Evolutionary conservation across 2,888 invertebrate species (phyloP).

Genomic region (Actias luna): DNA sequence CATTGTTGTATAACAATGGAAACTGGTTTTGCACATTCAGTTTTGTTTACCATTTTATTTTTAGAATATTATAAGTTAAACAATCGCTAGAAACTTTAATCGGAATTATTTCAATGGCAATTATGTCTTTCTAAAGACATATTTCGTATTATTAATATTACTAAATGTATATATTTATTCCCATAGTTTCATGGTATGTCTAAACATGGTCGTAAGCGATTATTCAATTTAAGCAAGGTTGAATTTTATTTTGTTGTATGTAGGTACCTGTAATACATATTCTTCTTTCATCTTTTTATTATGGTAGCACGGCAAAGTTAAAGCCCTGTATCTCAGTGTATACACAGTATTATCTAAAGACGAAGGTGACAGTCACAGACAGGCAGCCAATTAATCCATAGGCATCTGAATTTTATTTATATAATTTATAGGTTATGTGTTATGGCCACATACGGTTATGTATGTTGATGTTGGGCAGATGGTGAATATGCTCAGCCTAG

Average conservation of each 20-base stretch:
- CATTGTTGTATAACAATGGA: conserved; percentile 41
- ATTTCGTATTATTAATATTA: background rate
- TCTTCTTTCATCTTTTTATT: no score
- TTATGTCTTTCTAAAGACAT: background rate
- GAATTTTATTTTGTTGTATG: background rate
- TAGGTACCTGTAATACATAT: no score
- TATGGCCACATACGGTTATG: no score
- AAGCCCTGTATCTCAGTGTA: no score
- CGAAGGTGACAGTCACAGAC: no score
- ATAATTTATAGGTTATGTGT: no score
- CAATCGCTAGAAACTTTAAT: background rate
- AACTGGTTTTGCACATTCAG: background rate
- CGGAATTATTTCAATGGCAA: background rate
- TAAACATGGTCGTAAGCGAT: background rate
- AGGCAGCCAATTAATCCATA: no score
- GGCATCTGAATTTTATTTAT: no score
- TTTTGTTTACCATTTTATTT: background rate
- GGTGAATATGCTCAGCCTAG: no score
- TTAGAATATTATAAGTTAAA: background rate
- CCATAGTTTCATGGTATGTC: background rate
- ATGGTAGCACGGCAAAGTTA: no score
- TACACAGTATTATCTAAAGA: no score
- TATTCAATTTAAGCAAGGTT: background rate
- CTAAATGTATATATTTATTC: background rate
- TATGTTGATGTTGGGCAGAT: no score